Conservation (phyloP, 2,888 invertebrate species). For the Coecobrya sp. region DNA sequence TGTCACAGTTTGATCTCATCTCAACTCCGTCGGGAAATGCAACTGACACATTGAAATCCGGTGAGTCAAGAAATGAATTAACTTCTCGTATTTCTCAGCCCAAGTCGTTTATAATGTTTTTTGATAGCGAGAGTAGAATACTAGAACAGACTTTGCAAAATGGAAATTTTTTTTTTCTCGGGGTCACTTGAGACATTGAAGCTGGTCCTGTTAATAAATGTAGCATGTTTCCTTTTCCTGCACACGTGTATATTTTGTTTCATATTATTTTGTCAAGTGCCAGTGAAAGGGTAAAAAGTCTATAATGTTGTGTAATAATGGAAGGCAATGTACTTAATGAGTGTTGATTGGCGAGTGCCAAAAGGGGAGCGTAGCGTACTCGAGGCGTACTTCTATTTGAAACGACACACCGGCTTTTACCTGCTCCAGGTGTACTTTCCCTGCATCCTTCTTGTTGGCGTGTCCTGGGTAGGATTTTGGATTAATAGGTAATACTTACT, state of each 20-base stretch:
- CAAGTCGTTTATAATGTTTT: neutral
- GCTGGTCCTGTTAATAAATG: too few relatives aligned
- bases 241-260: too few relatives aligned
- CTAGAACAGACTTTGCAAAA: too few relatives aligned
- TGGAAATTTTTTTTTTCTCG: too few relatives aligned
- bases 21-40: conserved; percentile 92
- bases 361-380: conserved; percentile 88
- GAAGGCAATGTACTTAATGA: conserved; percentile 34
- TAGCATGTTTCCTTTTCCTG: too few relatives aligned
- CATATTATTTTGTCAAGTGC: neutral
- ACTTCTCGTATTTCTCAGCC: neutral
- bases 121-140: neutral
- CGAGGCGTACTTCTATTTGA: conserved; percentile 92
- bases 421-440: conserved; percentile 89
- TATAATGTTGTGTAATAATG: neutral
- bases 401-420: conserved; percentile 94
- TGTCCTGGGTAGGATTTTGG: conserved; percentile 86
- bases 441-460: conserved; percentile 88
- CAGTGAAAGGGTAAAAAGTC: neutral
- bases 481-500: too few relatives aligned
- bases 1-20: conserved; percentile 95
- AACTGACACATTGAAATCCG: conserved; percentile 88
- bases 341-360: conserved; percentile 60
- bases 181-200: too few relatives aligned
- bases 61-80: conserved; percentile 83